These are phyloP conservation scores for Melitaea athalia DNA, from an alignment of 2,888 invertebrate genomes.

Conservation along the genomic window DNA sequence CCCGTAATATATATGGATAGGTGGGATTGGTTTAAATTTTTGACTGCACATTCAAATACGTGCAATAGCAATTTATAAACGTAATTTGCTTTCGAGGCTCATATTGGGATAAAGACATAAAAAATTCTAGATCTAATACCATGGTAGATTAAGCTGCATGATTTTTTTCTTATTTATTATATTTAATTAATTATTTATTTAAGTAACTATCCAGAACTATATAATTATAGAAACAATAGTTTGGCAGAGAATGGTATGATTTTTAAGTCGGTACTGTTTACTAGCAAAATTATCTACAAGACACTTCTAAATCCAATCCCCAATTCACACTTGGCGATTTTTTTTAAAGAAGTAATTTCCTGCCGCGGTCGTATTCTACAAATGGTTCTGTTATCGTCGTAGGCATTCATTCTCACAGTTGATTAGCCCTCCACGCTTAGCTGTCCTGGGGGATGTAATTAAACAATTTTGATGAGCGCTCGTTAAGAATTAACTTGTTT, in stretches of 20 bases:
- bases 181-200: too few species aligned
- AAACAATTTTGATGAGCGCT: constrained; percentile 70
- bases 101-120: too few species aligned
- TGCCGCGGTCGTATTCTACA: constrained; percentile 42
- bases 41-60: too few species aligned
- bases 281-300: neutral
- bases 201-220: neutral
- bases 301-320: neutral
- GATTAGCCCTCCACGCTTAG: constrained; percentile 63
- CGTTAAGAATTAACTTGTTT: constrained; percentile 70
- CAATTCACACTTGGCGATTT: constrained; percentile 23
- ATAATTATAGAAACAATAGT: neutral
- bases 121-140: too few species aligned
- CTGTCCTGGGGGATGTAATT: constrained; percentile 67
- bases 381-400: constrained; percentile 41
- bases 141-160: too few species aligned
- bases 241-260: neutral
- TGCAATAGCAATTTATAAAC: too few species aligned
- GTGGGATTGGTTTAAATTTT: too few species aligned
- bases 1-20: too few species aligned
- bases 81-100: too few species aligned
- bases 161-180: too few species aligned
- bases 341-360: constrained; percentile 65
- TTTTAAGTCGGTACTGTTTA: too few species aligned
- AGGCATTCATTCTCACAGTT: constrained; percentile 53